A percentile compares a stretch with the other conserved stretches of the same genome.
Conservation (phyloP, 2,888 invertebrate species). For the Lepidonotus clava region DNA sequence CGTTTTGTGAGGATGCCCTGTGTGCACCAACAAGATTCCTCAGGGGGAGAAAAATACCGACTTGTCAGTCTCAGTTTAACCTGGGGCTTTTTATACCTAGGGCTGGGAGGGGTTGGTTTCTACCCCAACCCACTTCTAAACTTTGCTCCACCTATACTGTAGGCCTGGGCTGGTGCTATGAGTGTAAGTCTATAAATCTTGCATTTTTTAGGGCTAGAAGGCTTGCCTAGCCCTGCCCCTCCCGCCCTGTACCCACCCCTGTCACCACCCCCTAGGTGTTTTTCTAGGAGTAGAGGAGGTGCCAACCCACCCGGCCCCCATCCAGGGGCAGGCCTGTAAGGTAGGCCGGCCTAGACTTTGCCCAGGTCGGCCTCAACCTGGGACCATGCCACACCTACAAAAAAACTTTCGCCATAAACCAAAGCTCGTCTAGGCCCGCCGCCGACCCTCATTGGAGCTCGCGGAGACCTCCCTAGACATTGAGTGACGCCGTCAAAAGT, state of each 20-base stretch:
- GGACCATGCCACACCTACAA: constrained; percentile 22
- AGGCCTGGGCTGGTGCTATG: no score
- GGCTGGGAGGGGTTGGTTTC: no score
- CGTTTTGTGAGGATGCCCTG: no score
- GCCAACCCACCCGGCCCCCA: neutral
- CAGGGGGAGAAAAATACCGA: no score
- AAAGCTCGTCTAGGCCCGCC: neutral
- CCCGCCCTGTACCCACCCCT: neutral
- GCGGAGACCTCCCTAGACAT: neutral
- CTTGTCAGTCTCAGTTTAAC: no score
- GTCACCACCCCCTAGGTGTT: neutral
- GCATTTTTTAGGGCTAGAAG: neutral
- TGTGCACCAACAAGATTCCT: no score
- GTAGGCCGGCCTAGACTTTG: neutral
- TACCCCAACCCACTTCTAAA: no score
- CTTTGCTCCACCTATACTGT: no score
- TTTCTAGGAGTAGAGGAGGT: neutral
- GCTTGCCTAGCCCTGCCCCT: neutral
- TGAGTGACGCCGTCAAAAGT: constrained; percentile 22
- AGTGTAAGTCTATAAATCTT: no score
- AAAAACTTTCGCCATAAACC: constrained; percentile 11
- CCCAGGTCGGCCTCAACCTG: neutral
- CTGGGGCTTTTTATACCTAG: no score
- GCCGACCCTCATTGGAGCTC: neutral
- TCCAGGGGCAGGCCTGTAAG: neutral